phyloP scores from a whole-genome alignment of 2,113 vertebrate species.

The Ameiurus melas region DNA sequence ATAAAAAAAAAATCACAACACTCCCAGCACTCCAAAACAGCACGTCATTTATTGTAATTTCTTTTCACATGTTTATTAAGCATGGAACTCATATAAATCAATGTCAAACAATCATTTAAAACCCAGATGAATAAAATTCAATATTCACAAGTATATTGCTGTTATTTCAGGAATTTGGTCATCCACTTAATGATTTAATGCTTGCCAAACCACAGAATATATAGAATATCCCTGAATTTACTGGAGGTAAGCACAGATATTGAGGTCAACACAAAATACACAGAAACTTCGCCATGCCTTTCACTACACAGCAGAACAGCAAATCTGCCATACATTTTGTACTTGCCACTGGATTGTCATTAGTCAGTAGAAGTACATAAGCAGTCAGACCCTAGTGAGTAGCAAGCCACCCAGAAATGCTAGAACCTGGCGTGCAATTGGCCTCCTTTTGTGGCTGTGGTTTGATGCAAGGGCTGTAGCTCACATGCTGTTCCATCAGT shows the following conservation, averaged over 20 bases:
- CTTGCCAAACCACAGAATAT: neutral
- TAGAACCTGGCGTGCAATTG: slow-evolving; percentile 60
- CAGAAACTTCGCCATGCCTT: neutral
- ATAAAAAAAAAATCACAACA: neutral
- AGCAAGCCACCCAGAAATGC: slow-evolving; percentile 60
- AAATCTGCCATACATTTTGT: slow-evolving; percentile 5
- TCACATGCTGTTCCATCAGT: slow-evolving; percentile 48
- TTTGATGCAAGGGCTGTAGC: slow-evolving; percentile 42
- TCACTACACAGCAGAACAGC: neutral
- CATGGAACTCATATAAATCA: neutral
- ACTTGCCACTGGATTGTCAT: slow-evolving; percentile 59
- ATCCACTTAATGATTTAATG: neutral
- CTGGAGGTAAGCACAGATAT: neutral
- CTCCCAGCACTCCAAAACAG: neutral
- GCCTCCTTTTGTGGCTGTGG: slow-evolving; percentile 59
- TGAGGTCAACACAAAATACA: neutral
- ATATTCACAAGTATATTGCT: neutral
- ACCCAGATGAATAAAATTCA: neutral
- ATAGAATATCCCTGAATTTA: neutral
- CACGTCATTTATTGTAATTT: neutral
- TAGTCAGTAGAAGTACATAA: slow-evolving; percentile 61
- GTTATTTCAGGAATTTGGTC: neutral
- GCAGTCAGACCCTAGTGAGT: slow-evolving; percentile 59
- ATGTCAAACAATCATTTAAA: neutral
- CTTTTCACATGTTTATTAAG: neutral